Evolutionary conservation across 2,888 invertebrate genomes (phyloP).

Genomic region (Caenorhabditis sinica): DNA sequence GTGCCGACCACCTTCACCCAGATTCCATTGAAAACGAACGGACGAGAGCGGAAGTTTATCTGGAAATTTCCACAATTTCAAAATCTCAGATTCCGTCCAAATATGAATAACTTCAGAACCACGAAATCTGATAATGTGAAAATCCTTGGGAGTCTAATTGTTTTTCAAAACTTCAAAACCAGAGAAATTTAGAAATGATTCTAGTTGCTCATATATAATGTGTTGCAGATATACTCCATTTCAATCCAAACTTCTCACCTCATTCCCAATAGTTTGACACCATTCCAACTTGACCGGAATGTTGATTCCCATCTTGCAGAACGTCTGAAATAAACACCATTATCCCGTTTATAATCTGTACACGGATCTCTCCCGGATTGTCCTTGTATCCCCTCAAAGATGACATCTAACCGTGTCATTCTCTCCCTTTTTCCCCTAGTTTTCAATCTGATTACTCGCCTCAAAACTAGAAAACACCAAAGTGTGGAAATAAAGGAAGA

Average conservation of each 20-base stretch:
- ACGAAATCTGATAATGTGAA: too few relatives aligned
- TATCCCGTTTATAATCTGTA: neutral
- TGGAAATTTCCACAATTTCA: slow-evolving; percentile 19
- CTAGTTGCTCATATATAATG: too few relatives aligned
- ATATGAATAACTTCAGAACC: too few relatives aligned
- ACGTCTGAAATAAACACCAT: slow-evolving; percentile 63
- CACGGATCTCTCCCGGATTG: slow-evolving; percentile 27
- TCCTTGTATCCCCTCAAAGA: slow-evolving; percentile 37
- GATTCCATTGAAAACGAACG: slow-evolving; percentile 66
- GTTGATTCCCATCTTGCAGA: slow-evolving; percentile 65
- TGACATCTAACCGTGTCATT: slow-evolving; percentile 60
- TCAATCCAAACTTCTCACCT: slow-evolving; percentile 10
- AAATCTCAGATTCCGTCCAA: neutral
- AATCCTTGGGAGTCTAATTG: too few relatives aligned
- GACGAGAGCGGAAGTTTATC: slow-evolving; percentile 59
- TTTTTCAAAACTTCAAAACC: too few relatives aligned
- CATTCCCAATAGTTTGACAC: slow-evolving; percentile 37
- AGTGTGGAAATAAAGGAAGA: neutral
- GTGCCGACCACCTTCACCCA: slow-evolving; percentile 64
- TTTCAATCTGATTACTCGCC: neutral
- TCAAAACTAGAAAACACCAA: neutral
- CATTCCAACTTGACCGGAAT: slow-evolving; percentile 65
- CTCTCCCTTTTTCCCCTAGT: neutral
- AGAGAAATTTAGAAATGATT: too few relatives aligned
- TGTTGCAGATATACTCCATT: neutral